A percentile compares a stretch with the other conserved stretches of the same genome.
Conservation (phyloP, 2,888 invertebrate genomes). For the Clanis bilineata region DNA sequence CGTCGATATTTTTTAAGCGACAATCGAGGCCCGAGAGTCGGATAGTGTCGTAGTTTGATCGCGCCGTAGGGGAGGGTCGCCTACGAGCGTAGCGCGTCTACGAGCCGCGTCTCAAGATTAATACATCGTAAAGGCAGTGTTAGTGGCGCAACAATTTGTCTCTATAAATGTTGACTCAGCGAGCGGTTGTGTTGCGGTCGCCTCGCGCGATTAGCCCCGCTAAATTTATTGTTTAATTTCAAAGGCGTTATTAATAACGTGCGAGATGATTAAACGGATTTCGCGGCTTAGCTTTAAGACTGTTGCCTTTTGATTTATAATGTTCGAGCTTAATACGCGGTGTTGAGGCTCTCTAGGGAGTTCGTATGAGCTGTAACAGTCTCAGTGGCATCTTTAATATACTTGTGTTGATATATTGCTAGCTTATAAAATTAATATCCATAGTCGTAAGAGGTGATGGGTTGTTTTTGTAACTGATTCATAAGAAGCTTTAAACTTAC, state of each 20-base stretch:
- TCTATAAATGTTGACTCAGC: conserved; percentile 82
- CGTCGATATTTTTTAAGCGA: no score
- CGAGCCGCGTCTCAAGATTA: conserved; percentile 68
- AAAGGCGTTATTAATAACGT: conserved; percentile 79
- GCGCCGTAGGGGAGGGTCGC: conserved; percentile 36
- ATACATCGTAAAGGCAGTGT: conserved; percentile 74
- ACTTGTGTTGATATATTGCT: not conserved
- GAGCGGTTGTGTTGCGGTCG: conserved; percentile 65
- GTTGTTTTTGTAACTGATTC: not conserved
- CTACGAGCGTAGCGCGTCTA: conserved; percentile 52
- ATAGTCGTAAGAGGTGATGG: conserved; percentile 1
- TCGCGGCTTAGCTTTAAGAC: conserved; percentile 70
- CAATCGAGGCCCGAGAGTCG: no score
- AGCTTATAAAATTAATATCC: not conserved
- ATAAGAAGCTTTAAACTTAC: not conserved
- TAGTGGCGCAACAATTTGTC: conserved; percentile 81
- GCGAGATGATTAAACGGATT: conserved; percentile 78
- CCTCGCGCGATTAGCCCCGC: conserved; percentile 76
- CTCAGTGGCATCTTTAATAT: conserved; percentile 30
- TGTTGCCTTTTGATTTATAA: conserved; percentile 72
- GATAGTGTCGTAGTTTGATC: conserved; percentile 38
- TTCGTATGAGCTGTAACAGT: conserved; percentile 36
- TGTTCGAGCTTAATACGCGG: conserved; percentile 56
- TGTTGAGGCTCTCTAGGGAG: conserved; percentile 49
- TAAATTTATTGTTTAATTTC: conserved; percentile 82